These are phyloP conservation scores for Plebejus anna DNA, from an alignment of 2,888 invertebrate genomes.

Conservation along the genomic window DNA sequence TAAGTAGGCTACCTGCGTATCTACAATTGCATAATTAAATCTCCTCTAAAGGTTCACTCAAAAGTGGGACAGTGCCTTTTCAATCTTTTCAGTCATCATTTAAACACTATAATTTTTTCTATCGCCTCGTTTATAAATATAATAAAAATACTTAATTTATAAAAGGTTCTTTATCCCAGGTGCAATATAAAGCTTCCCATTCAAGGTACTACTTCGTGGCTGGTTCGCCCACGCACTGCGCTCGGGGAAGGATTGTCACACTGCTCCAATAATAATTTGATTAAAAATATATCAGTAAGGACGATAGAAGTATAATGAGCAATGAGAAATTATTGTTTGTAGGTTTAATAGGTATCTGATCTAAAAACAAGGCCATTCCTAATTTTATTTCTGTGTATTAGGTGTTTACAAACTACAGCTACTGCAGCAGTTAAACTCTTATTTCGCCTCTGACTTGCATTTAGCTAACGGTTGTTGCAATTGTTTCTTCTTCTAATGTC, in stretches of 20 bases:
- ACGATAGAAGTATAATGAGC: background rate
- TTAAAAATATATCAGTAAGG: background rate
- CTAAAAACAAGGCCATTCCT: background rate
- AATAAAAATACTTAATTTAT: slow-evolving; percentile 31
- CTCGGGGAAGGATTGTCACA: slow-evolving; percentile 29
- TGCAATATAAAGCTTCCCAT: slow-evolving; percentile 34
- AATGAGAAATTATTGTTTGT: background rate
- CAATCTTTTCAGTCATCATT: background rate
- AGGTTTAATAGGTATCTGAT: no score
- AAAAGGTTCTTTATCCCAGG: slow-evolving; percentile 30
- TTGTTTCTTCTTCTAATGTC: no score
- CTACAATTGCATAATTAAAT: slow-evolving; percentile 19
- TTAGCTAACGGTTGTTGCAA: no score
- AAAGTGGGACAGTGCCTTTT: slow-evolving; percentile 8
- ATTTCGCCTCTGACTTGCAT: no score
- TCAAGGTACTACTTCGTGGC: slow-evolving; percentile 32
- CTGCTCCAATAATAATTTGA: background rate
- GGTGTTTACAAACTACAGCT: background rate
- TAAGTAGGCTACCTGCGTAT: slow-evolving; percentile 7
- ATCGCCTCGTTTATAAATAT: slow-evolving; percentile 27
- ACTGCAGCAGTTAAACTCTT: background rate
- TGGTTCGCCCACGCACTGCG: slow-evolving; percentile 37
- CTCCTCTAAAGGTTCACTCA: background rate
- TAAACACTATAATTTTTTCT: slow-evolving; percentile 21
- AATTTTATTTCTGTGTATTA: background rate